These are phyloP conservation scores for Aspidiotus destructor DNA, from an alignment of 2,888 invertebrate species.

Conservation along the genomic window DNA sequence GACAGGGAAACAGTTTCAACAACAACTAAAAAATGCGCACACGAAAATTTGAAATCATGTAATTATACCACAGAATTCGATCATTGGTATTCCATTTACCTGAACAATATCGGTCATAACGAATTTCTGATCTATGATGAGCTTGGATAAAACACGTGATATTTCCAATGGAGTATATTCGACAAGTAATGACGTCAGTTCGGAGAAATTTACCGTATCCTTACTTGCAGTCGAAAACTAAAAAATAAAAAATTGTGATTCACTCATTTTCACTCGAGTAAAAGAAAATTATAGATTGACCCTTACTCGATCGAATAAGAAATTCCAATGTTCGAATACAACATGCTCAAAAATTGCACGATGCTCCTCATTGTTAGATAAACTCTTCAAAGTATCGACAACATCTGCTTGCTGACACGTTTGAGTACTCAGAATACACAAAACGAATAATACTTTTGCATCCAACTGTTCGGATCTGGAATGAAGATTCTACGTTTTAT, in stretches of 20 bases:
- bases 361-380: neutral
- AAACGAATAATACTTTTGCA: constrained; percentile 8
- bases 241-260: neutral
- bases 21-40: constrained; percentile 12
- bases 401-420: constrained; percentile 18
- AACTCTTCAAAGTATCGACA: neutral
- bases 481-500: neutral
- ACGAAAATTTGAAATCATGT: neutral
- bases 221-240: constrained; percentile 40
- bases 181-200: constrained; percentile 48
- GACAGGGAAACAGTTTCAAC: constrained; percentile 21
- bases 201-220: constrained; percentile 45
- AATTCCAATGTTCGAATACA: constrained; percentile 13
- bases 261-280: neutral
- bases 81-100: constrained; percentile 31
- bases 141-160: constrained; percentile 44
- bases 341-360: constrained; percentile 3
- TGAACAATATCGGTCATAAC: constrained; percentile 38
- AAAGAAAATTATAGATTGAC: neutral
- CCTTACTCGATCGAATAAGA: constrained; percentile 23
- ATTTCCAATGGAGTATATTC: constrained; percentile 45
- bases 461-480: constrained; percentile 11
- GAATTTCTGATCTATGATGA: constrained; percentile 43
- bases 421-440: constrained; percentile 10
- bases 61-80: no score